These are phyloP conservation scores for Helicorthomorpha holstii DNA, from an alignment of 1,140 invertebrate species.

Conservation along the genomic window DNA sequence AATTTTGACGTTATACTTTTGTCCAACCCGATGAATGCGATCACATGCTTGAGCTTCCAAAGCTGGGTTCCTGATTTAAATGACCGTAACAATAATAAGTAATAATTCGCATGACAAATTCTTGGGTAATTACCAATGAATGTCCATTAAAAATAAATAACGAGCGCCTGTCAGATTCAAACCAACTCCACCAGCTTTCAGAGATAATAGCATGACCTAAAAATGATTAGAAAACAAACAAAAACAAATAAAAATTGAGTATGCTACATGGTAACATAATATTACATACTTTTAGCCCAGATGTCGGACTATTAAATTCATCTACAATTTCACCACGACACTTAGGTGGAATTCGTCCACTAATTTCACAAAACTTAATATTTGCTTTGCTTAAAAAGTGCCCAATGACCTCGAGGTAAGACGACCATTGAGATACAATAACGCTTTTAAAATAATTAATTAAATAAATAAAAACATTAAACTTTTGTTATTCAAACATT, in stretches of 20 bases:
- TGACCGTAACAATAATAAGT: background rate
- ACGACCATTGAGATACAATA: slow-evolving; percentile 75
- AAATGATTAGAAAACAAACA: slow-evolving; percentile 13
- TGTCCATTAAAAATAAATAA: slow-evolving; percentile 71
- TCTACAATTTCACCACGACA: slow-evolving; percentile 32
- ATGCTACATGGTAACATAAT: background rate
- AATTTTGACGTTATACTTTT: slow-evolving; percentile 57
- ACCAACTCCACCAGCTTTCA: slow-evolving; percentile 78
- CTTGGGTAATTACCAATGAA: slow-evolving; percentile 50
- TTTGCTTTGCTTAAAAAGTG: slow-evolving; percentile 33
- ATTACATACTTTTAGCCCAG: slow-evolving; percentile 24
- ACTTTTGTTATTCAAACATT: background rate
- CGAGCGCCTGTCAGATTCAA: slow-evolving; percentile 78
- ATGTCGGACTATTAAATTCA: slow-evolving; percentile 31
- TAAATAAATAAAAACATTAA: background rate
- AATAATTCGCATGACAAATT: background rate
- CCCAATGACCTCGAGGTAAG: slow-evolving; percentile 47
- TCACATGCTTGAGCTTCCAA: slow-evolving; percentile 82
- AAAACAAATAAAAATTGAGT: background rate
- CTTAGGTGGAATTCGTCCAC: slow-evolving; percentile 32
- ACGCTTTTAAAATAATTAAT: slow-evolving; percentile 28
- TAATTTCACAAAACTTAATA: slow-evolving; percentile 41
- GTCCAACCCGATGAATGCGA: slow-evolving; percentile 75
- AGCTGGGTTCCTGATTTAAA: slow-evolving; percentile 52
- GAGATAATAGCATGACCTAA: slow-evolving; percentile 57